Evolutionary conservation across 2,113 vertebrate species (phyloP), one percentile per base, ranked within the genome.

Genomic region (Clarias macrocephalus): DNA sequence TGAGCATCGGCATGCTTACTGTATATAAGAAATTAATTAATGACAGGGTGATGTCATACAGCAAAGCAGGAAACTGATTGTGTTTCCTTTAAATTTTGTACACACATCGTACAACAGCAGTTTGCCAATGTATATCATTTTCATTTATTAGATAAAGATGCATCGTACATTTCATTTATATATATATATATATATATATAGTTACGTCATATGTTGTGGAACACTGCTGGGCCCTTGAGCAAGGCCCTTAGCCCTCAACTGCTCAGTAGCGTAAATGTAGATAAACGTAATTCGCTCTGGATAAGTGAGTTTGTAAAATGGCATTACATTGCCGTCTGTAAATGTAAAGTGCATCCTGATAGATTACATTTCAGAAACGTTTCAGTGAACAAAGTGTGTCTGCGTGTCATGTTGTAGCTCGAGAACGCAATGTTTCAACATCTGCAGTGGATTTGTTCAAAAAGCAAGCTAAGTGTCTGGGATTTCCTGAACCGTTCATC

Each of bases 391-490:
- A 42, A 19, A 21, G 18, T 19, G 28, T 70, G 7, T 25, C 0
- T 72, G 33, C 1, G 48, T 73, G 62, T 63, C 2, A 37, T 56
- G 9, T 83, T 56, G 30, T 66, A 87, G 85, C 66, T 12, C 72
- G 62, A 60, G n/a, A 28, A 9, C 28, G n/a, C 13, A 28, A 42
- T 28, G 11, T 1, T 37, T 37, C 54, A 0, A 5, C 73, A 37
- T 21, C 37, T 3, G 56, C 80, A 1, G 9, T 54, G 81, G 65
- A 84, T 25, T 60, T 54, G 73, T 89, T 37, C 85, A 37, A 42
- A 85, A 89, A 80, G 28, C 88, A 86, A 63, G 62, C 33, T 0
- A 57, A 84, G 63, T 86, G 85, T 87, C 63, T 84, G 52, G 65
- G 56, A 33, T 84, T 73, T 72, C 19, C 70, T 25, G 30, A 62